Evolutionary conservation across 2,797 vertebrate species (phyloP).

Genomic region (Bradypus variegatus): DNA sequence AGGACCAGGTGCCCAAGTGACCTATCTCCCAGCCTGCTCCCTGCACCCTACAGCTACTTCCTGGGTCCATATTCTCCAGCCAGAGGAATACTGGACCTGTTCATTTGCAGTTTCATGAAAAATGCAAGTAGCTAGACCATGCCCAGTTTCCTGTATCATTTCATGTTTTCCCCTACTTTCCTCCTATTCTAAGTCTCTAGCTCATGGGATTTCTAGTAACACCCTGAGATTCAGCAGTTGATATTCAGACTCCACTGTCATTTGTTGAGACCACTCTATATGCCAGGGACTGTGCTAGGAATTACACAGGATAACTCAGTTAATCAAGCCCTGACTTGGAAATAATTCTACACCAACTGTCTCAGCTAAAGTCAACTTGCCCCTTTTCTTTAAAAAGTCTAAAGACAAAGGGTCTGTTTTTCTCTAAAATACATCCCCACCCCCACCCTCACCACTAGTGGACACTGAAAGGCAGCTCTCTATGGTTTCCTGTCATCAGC

Average conservation of each 20-base stretch:
- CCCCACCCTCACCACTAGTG: too few relatives aligned
- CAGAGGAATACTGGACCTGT: neutral
- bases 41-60: neutral
- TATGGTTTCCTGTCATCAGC: neutral
- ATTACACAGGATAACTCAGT: neutral
- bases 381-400: neutral
- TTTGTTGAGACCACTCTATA: neutral
- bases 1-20: neutral
- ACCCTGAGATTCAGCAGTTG: neutral
- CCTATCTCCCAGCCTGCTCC: neutral
- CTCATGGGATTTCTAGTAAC: conserved; percentile 13
- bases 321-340: neutral
- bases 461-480: neutral
- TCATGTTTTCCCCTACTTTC: neutral
- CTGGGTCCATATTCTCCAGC: neutral
- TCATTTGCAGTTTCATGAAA: conserved; percentile 26
- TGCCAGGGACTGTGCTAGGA: neutral
- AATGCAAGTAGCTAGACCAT: neutral
- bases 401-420: neutral
- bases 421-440: neutral
- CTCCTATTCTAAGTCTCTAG: neutral
- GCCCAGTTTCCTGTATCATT: neutral
- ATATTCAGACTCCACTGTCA: neutral
- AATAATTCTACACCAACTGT: neutral
- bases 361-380: neutral